Base-by-base conservation (phyloP, 92 coral and sea anemone genomes). In the Palythoa grandiflora region DNA sequence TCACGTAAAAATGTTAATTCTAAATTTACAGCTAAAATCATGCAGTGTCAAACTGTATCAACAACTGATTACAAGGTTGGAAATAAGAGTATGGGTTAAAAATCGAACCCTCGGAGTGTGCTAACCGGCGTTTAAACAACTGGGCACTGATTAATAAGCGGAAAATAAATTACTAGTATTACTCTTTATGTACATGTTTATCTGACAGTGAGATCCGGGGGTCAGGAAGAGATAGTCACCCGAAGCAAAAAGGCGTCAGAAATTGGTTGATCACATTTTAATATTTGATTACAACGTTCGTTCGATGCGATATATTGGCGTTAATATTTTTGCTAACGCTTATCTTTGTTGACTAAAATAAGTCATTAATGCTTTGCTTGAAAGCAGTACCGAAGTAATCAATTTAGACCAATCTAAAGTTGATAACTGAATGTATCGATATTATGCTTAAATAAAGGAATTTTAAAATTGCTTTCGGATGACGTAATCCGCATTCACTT, bases 301-400 rank as follows among this genome's bases (percentile, higher is more conserved):
- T 12, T 77, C 44, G 68, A 40, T 20, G 17, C 83, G 17, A 75
- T 75, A 75, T 75, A 75, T 75, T 50, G 79, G 37, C 28, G 59
- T 50, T 50, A 1, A 74, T 28, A 70, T 36, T 10, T 68, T 7
- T 10, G 7, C 8, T 68, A 68, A 12, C 70, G 36, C 9, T 63
- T 17, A 13, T 21, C 6, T 63, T n/a, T 5, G 36, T 63, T 3
- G 20, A 17, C 7, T 21, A 7, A 63, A 63, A 63, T 14, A 5
- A 16, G 70, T 63, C 70, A 17, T 63, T 63, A 63, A n/a, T 9
- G 70, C 2, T 63, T 4, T 10, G n/a, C 9, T 63, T 63, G n/a
- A 17, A 2, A 17, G 20, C 20, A 28, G 28, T 20, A 63, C 70
- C 70, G 35, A 44, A 44, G 50, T 44, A 44, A 44, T 44, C 50